These are phyloP conservation scores for Agonopterix heracliana DNA, from an alignment of 2,888 invertebrate genomes.

Conservation along the genomic window DNA sequence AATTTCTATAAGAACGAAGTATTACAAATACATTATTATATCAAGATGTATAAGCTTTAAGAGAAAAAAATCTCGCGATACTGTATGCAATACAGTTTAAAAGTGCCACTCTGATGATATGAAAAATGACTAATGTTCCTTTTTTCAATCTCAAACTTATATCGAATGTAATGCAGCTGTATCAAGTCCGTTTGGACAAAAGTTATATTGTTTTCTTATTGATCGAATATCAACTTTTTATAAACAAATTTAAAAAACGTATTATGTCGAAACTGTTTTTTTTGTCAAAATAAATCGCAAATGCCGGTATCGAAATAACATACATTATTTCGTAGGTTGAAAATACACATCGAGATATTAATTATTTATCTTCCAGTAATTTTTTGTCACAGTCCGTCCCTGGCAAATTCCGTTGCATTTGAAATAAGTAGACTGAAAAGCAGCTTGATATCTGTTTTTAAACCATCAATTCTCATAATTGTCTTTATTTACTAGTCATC, in stretches of 20 bases:
- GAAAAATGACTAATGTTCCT: background rate
- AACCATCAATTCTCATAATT: background rate
- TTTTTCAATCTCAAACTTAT: background rate
- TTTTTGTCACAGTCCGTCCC: slow-evolving; percentile 42
- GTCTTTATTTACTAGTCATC: background rate
- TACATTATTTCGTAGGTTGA: too few relatives aligned
- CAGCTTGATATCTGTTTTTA: background rate
- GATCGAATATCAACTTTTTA: background rate
- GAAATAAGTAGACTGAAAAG: slow-evolving; percentile 14
- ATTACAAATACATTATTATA: slow-evolving; percentile 67
- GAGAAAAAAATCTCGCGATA: slow-evolving; percentile 48
- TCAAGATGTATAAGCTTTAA: slow-evolving; percentile 63
- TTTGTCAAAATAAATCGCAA: too few relatives aligned
- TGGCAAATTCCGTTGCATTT: slow-evolving; percentile 36
- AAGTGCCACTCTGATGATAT: slow-evolving; percentile 54
- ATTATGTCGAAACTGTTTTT: background rate
- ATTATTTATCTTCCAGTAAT: too few relatives aligned
- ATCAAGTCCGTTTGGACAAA: background rate
- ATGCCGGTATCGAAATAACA: too few relatives aligned
- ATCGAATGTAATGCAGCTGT: background rate
- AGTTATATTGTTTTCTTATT: background rate
- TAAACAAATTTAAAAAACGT: background rate
- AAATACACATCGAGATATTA: too few relatives aligned
- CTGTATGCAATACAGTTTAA: slow-evolving; percentile 65
- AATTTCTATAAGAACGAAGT: slow-evolving; percentile 35